A percentile compares a stretch with the other conserved stretches of the same genome.
Conservation (phyloP, 2,797 vertebrate genomes). For the Pantherophis vulpinus region DNA sequence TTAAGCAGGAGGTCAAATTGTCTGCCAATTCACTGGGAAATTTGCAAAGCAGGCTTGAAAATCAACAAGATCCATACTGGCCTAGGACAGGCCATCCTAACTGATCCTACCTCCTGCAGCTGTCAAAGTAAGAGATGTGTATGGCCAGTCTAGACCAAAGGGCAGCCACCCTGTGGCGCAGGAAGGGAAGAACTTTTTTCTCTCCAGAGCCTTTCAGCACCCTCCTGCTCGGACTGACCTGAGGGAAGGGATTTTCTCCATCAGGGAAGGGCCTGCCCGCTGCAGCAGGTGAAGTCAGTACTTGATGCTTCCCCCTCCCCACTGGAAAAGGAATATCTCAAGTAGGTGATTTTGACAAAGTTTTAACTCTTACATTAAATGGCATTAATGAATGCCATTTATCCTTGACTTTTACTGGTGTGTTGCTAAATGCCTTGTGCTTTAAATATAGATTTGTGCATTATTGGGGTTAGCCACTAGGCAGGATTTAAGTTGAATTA, state of each 20-base stretch:
- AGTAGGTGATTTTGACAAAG: not conserved
- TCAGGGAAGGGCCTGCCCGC: not conserved
- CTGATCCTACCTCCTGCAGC: not conserved
- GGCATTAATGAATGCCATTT: not conserved
- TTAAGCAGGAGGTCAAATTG: not conserved
- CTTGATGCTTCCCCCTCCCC: not conserved
- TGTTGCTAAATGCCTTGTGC: too few species aligned
- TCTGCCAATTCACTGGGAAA: not conserved
- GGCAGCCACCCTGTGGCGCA: not conserved
- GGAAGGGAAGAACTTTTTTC: not conserved
- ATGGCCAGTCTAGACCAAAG: not conserved
- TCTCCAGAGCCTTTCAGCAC: not conserved
- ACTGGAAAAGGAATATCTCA: not conserved
- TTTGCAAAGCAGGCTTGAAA: not conserved
- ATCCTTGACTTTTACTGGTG: not conserved
- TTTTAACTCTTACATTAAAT: not conserved
- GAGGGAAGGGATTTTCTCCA: not conserved
- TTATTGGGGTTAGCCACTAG: not conserved
- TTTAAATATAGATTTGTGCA: not conserved
- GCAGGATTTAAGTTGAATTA: not conserved
- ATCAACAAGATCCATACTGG: not conserved
- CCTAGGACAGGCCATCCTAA: not conserved
- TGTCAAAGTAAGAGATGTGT: not conserved
- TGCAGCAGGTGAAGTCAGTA: not conserved
- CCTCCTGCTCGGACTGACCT: not conserved